Conservation (phyloP, 2,113 vertebrate genomes). For the Psephotus haematonotus region DNA sequence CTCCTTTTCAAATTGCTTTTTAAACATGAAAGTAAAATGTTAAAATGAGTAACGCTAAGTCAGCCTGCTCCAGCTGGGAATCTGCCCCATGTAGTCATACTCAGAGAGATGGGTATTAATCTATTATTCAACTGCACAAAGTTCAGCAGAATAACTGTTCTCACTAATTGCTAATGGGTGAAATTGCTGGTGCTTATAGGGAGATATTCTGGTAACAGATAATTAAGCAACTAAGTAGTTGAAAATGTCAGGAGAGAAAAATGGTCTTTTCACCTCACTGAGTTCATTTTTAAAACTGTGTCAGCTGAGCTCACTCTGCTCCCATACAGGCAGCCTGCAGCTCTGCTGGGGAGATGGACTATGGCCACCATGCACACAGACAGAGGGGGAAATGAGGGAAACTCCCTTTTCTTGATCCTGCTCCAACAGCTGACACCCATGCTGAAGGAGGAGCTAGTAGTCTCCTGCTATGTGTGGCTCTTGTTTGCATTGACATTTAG, state of each 20-base stretch:
- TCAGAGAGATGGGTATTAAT: conserved; percentile 14
- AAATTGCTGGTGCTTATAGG: conserved; percentile 61
- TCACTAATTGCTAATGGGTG: conserved; percentile 72
- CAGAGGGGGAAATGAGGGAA: neutral
- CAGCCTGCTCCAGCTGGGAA: neutral
- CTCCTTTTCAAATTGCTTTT: neutral
- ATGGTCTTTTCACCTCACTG: conserved; percentile 54
- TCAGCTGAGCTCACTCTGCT: neutral
- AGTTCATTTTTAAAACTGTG: conserved; percentile 46
- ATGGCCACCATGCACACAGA: neutral
- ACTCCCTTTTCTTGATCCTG: neutral
- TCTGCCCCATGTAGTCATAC: neutral
- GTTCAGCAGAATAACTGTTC: conserved; percentile 61
- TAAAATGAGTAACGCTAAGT: neutral
- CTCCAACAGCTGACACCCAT: neutral
- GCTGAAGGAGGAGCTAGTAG: neutral
- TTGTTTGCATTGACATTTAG: neutral
- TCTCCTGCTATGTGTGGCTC: neutral
- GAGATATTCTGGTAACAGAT: conserved; percentile 70
- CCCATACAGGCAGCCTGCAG: neutral
- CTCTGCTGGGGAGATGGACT: neutral
- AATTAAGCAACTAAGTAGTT: conserved; percentile 70
- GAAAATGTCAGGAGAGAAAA: conserved; percentile 71
- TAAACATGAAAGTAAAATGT: neutral
- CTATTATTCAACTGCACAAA: conserved; percentile 67